Conservation (phyloP, 1,140 invertebrate genomes). For the Metopolophium dirhodum region DNA sequence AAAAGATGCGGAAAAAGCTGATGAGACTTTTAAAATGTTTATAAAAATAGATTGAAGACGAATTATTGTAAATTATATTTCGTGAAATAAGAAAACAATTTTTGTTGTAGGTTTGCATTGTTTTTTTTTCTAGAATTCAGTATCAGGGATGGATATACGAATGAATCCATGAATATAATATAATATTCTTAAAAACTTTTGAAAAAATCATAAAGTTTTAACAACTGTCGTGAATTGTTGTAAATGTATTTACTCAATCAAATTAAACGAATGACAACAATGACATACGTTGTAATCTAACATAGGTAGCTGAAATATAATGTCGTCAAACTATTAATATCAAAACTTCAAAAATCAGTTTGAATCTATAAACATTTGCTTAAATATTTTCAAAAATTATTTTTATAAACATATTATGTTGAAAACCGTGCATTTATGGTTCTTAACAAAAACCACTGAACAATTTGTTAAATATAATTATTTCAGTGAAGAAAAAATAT, state of each 20-base stretch:
- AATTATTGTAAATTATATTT: slow-evolving; percentile 34
- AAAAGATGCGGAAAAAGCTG: neutral
- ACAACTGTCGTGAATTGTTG: neutral
- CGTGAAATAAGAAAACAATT: neutral
- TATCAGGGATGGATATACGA: neutral
- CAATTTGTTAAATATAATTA: no score
- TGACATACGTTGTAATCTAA: neutral
- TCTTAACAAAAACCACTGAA: no score
- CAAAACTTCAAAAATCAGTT: neutral
- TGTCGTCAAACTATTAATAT: neutral
- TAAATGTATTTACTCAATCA: neutral
- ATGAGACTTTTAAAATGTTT: neutral
- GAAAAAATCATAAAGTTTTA: neutral
- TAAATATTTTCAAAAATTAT: neutral
- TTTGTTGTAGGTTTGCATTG: neutral
- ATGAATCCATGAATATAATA: slow-evolving; percentile 11
- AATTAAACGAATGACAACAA: neutral
- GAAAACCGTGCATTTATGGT: no score
- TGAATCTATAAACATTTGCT: neutral
- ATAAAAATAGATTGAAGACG: neutral
- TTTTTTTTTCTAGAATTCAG: neutral
- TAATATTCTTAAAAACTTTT: neutral
- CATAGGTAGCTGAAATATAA: neutral
- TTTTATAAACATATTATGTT: neutral
- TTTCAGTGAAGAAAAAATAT: no score